Conservation (phyloP, 1,140 invertebrate species). For the Diplogasteroides magnus region DNA sequence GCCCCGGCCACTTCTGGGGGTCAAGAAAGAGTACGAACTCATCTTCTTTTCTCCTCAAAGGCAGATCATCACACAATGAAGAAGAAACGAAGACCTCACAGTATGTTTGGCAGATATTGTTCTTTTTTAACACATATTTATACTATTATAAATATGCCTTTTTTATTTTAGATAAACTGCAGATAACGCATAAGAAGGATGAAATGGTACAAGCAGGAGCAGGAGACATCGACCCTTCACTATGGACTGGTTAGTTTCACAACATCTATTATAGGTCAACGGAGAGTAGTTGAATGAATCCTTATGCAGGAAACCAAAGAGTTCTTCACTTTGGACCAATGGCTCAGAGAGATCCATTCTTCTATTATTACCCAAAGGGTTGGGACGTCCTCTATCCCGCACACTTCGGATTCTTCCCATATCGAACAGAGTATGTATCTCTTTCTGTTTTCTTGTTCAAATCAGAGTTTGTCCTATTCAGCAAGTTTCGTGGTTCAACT, state of each 20-base stretch:
- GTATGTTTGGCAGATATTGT: no score
- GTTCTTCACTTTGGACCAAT: slow-evolving; percentile 54
- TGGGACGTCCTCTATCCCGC: slow-evolving; percentile 55
- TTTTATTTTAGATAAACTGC: slow-evolving; percentile 47
- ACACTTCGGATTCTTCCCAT: slow-evolving; percentile 55
- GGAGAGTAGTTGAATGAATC: background rate
- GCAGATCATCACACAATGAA: slow-evolving; percentile 45
- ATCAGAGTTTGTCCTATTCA: background rate
- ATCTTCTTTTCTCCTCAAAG: slow-evolving; percentile 51
- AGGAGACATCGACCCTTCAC: slow-evolving; percentile 48
- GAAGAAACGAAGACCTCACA: slow-evolving; percentile 50
- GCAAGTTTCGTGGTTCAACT: slow-evolving; percentile 37
- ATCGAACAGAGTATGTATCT: slow-evolving; percentile 45
- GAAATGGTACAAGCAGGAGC: slow-evolving; percentile 53
- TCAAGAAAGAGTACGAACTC: slow-evolving; percentile 49
- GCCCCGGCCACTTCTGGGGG: slow-evolving; percentile 32
- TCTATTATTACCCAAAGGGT: slow-evolving; percentile 54
- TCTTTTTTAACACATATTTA: background rate
- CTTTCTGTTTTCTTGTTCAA: slow-evolving; percentile 15
- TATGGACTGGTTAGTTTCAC: slow-evolving; percentile 33
- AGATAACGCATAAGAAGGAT: slow-evolving; percentile 52
- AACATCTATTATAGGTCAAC: background rate
- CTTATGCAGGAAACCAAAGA: slow-evolving; percentile 44
- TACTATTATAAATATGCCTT: background rate
- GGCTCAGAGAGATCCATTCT: slow-evolving; percentile 55